These are phyloP conservation scores for Salmo trutta DNA, from an alignment of 2,797 vertebrate genomes.

Conservation along the genomic window DNA sequence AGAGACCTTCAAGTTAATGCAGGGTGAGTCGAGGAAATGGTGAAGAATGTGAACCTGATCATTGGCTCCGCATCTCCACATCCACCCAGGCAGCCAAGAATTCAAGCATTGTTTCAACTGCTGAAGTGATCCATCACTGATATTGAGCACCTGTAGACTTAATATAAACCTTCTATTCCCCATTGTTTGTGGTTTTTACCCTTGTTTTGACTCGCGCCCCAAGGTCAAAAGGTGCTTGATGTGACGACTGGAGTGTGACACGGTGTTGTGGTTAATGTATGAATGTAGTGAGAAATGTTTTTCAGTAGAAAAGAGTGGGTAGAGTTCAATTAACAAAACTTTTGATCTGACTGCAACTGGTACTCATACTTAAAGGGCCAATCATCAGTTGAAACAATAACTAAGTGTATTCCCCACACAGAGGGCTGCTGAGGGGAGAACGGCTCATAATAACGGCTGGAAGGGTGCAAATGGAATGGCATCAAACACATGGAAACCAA, in stretches of 20 bases:
- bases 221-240: conserved; percentile 39
- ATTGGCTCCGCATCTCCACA: conserved; percentile 46
- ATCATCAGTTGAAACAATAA: not conserved
- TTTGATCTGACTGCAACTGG: not conserved
- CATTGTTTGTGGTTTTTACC: conserved; percentile 58
- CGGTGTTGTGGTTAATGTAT: conserved; percentile 41
- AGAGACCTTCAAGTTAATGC: conserved; percentile 52
- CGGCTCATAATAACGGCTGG: too few relatives aligned
- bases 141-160: conserved; percentile 79
- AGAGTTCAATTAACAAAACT: not conserved
- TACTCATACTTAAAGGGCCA: not conserved
- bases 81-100: conserved; percentile 72
- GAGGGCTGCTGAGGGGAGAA: too few relatives aligned
- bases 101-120: conserved; percentile 71
- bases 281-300: conserved; percentile 9
- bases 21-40: conserved; percentile 69
- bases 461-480: too few relatives aligned
- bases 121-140: conserved; percentile 54
- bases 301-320: not conserved
- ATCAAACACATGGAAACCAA: too few relatives aligned
- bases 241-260: conserved; percentile 31
- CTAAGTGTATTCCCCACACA: too few relatives aligned
- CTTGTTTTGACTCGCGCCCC: conserved; percentile 52
- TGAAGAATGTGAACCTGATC: conserved; percentile 72
- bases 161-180: conserved; percentile 59